Conservation (phyloP, 64 coral and sea anemone genomes). For the Acropora tenuis region DNA sequence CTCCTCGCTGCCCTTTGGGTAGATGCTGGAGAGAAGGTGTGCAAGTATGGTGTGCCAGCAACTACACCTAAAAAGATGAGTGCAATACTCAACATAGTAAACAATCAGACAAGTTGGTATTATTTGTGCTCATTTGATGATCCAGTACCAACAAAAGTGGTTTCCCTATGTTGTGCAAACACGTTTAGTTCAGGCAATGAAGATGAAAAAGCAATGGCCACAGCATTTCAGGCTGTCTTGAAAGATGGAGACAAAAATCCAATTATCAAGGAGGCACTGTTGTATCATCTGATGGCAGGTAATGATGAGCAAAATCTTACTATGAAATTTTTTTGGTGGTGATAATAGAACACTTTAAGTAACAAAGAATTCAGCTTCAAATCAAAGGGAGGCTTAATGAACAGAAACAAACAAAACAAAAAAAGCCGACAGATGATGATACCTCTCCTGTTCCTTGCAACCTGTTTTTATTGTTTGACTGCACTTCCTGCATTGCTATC, state of each 20-base stretch:
- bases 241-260: constrained; percentile 36
- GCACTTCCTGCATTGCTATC: too few relatives aligned
- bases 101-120: constrained; percentile 67
- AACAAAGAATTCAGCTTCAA: too few relatives aligned
- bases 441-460: too few relatives aligned
- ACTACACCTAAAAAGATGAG: constrained; percentile 41
- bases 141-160: constrained; percentile 56
- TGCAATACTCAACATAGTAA: constrained; percentile 29
- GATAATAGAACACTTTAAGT: too few relatives aligned
- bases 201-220: constrained; percentile 38
- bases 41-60: constrained; percentile 63
- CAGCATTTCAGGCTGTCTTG: constrained; percentile 14
- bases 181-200: neutral
- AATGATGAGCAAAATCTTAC: neutral
- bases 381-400: too few relatives aligned
- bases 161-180: neutral
- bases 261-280: constrained; percentile 7
- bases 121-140: neutral
- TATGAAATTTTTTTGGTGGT: too few relatives aligned
- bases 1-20: constrained; percentile 64
- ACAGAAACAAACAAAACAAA: too few relatives aligned
- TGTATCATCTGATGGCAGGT: constrained; percentile 74
- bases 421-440: too few relatives aligned
- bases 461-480: too few relatives aligned
- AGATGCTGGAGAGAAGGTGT: neutral